A percentile compares a stretch with the other conserved stretches of the same genome.
Conservation (phyloP, 2,797 vertebrate species). For the Propithecus perrieri region DNA sequence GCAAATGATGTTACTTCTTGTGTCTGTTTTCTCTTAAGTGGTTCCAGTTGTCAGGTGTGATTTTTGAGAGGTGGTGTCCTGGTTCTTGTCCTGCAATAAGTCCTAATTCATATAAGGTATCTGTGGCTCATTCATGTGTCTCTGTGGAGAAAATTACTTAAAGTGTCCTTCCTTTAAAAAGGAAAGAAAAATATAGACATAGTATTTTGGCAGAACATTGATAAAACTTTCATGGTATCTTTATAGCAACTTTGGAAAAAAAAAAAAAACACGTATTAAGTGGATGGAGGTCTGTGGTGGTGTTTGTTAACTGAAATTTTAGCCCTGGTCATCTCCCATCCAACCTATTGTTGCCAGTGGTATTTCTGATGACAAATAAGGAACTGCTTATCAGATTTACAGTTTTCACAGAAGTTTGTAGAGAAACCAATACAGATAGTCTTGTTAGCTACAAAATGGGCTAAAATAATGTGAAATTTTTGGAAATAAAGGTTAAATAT, state of each 20-base stretch:
- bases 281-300: neutral
- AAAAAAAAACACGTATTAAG: neutral
- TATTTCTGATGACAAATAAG: constrained; percentile 12
- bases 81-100: neutral
- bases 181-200: neutral
- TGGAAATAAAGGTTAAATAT: neutral
- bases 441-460: neutral
- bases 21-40: constrained; percentile 14
- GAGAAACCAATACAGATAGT: neutral
- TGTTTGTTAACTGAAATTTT: constrained; percentile 28
- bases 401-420: neutral
- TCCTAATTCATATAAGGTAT: neutral
- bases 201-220: constrained; percentile 37
- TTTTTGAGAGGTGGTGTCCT: too few species aligned
- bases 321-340: neutral
- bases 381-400: neutral
- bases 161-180: constrained; percentile 8
- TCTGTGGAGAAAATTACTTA: constrained; percentile 33
- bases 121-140: neutral
- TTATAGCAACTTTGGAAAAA: neutral
- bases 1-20: neutral
- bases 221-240: constrained; percentile 20
- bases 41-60: neutral
- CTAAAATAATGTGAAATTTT: constrained; percentile 10
- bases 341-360: neutral